Base-by-base conservation (phyloP, 1,140 invertebrate genomes). In the Vanessa tameamea region DNA sequence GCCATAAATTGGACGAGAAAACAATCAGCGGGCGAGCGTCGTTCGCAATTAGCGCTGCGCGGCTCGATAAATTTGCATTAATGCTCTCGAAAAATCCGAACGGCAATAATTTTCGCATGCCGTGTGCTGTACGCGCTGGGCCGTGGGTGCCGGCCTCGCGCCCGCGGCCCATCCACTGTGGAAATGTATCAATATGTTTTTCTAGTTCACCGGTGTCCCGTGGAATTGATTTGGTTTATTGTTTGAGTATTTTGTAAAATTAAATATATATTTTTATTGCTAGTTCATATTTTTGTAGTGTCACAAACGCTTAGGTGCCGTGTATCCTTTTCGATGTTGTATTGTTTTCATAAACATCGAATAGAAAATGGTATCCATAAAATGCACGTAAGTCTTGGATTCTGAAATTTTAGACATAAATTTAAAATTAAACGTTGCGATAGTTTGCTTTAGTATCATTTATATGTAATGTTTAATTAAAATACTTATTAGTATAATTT, bases 21-120 rank as follows among this genome's bases (percentile, higher is more conserved):
- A 92, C 91, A 92, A 92, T 92, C 91, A 92, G 88, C 91, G 89
- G 67, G 83, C 82, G 73, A 87, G 87, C 89, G 89, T 90, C 86
- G 88, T 76, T 89, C 83, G 89, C 89, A 90, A 91, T 92, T 92
- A 92, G 89, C 91, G 89, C 87, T 84, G 82, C 85, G 85, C 82
- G 86, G 84, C 87, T 84, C 91, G 87, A 92, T 92, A 92, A 92
- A 92, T 92, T 92, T 91, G 87, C 89, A 92, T 92, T 91, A 92
- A 92, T 92, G 90, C 88, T 88, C 81, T 92, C 89, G 90, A 92
- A 92, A 92, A 92, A 91, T 92, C 88, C 87, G 86, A 79, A 65
- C 77, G 86, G 87, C 88, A 88, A 92, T 92, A 92, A 91, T 91
- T 92, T 91, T 89, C 85, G 80, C 77, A 79, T 85, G 85, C 82